Base-by-base conservation (phyloP, 2,797 vertebrate species). In the Channa striata region DNA sequence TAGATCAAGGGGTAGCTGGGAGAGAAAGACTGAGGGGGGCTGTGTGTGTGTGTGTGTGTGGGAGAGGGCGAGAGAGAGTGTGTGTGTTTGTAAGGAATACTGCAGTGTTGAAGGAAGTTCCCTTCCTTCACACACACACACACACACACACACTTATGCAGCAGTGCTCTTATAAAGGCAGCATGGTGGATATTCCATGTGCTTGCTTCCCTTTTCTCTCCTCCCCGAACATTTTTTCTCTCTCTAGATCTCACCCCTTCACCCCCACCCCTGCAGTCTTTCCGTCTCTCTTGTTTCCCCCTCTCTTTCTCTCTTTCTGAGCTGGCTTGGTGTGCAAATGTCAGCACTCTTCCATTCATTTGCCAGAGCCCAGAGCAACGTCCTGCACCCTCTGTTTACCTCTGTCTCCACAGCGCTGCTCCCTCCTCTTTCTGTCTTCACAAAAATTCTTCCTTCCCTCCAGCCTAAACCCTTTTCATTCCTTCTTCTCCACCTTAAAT, bases 1-100 rank as follows among this genome's bases (percentile, higher is more conserved):
- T 93, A 93, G 91, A 91, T 92, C 88, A 93, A 90, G 91, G 90
- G 89, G 91, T 88, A 91, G 90, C 90, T 87, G 90, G 75, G 87
- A 92, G 88, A 92, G 91, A 90, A 86, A 92, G 87, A 90, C 83
- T 87, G 87, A 89, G 88, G 85, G 90, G 81, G 74, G 68, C 62
- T 85, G 12, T 56, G 72, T 77, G 82, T 77, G 81, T 74, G 74
- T 48, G 63, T 52, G 53, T 42, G 84, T 53, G 58, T 65, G 77
- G 54, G 53, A 33, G 57, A 33, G 68, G 36, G 71, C 34, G 37
- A 30, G 25, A 30, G 25, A 30, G 59, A 21, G 65, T 36, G 59
- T 58, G 62, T 64, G 73, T 57, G 74, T 74, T 77, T 89, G 81
- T 81, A 77, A 85, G 86, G 83, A 89, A 88, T 85, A 89, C 90